Evolutionary conservation across 2,113 vertebrate genomes (phyloP).

Genomic region (Mus spicilegus): DNA sequence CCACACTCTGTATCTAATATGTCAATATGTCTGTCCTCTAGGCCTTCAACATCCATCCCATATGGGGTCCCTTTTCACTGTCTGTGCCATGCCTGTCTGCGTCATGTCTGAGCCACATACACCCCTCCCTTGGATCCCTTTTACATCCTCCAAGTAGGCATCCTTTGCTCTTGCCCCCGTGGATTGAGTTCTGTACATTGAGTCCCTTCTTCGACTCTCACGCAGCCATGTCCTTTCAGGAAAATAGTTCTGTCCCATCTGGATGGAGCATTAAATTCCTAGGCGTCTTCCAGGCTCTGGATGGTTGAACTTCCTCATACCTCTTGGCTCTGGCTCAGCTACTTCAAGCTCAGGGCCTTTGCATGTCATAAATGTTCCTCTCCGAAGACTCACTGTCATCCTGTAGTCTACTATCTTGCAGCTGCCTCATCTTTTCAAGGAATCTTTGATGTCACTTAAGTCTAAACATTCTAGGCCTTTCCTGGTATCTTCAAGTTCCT

Average conservation of each 20-base stretch:
- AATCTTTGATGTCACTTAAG: neutral
- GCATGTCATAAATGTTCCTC: neutral
- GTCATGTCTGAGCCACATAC: neutral
- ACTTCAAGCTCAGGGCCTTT: neutral
- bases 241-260: neutral
- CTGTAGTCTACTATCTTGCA: no score
- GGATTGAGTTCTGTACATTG: neutral
- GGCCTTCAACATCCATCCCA: neutral
- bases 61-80: rapidly evolving
- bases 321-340: neutral
- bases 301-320: neutral
- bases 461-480: neutral
- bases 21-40: neutral
- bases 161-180: neutral
- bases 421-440: neutral
- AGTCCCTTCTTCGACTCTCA: neutral
- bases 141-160: neutral
- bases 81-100: rapidly evolving
- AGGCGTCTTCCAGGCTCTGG: neutral
- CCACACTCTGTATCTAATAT: neutral
- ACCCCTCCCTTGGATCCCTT: neutral
- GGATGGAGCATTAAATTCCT: neutral
- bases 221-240: neutral
- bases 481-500: neutral
- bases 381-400: neutral